Evolutionary conservation across 2,113 vertebrate species (phyloP), one percentile per base, ranked within the genome.

Genomic region (Megalops atlanticus): DNA sequence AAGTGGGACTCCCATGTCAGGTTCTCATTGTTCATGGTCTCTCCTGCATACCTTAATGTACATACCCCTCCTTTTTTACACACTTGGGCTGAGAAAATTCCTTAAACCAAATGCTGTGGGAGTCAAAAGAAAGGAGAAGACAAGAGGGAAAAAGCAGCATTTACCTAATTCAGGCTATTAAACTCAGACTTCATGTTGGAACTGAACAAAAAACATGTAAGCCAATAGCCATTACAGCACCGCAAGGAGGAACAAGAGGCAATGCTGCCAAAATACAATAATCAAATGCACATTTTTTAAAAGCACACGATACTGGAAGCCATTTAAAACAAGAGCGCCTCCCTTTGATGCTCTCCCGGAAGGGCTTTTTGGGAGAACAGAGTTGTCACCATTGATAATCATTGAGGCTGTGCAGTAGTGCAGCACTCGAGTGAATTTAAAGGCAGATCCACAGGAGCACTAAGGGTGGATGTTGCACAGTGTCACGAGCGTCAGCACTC

Each of bases 401-500:
- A 8, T 58, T 2, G 52, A 31, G n/a, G 39, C 15, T 18, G 21
- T 38, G 10, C 74, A 39, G 18, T 40, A 81, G 58, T 70, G 36
- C 40, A 27, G 1, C 41, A 72, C 69, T 83, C 31, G 71, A 78
- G 52, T 76, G 78, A 81, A 83, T 85, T 86, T 81, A 76, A 71
- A 82, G 85, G 81, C 80, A 84, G 79, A 43, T 89, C 85, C 76
- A 84, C 86, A 31, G 87, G 77, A 90, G 88, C 86, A 88, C 83
- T 35, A 72, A 82, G 85, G 83, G 84, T 87, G 87, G 85, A 85
- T 81, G 83, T 86, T 90, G 87, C 81, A 84, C 89, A 91, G 88
- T 75, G 87, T 90, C 91, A 92, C 27, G 84, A 88, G 84, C 85
- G 87, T 89, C 88, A 89, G 86, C 86, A 90, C 88, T 85, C 88